Conservation (phyloP, 2,113 vertebrate genomes). For the Tragelaphus strepsiceros region DNA sequence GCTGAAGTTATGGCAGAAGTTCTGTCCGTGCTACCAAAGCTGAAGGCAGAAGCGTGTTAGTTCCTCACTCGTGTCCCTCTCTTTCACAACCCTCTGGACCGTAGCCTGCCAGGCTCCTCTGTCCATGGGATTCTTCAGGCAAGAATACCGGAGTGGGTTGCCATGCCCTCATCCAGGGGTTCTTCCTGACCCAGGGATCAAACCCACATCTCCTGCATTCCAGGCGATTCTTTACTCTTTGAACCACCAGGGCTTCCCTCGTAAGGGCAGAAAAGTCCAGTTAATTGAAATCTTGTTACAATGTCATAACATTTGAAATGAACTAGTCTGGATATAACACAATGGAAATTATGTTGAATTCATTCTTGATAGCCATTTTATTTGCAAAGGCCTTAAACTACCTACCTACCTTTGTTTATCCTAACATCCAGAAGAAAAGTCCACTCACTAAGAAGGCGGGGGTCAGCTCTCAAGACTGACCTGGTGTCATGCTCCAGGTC, state of each 20-base stretch:
- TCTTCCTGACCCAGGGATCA: background rate
- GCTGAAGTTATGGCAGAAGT: background rate
- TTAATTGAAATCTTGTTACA: background rate
- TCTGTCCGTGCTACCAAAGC: slow-evolving; percentile 12
- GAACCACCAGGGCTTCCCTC: background rate
- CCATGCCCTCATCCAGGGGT: background rate
- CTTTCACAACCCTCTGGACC: background rate
- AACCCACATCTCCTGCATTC: background rate
- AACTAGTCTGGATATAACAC: slow-evolving; percentile 10
- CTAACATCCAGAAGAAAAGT: background rate
- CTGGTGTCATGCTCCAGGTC: background rate
- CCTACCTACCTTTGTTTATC: background rate
- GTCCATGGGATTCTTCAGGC: background rate
- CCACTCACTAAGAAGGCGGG: background rate
- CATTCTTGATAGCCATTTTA: slow-evolving; percentile 7
- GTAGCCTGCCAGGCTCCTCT: background rate
- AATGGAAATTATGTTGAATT: background rate
- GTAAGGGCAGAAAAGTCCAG: slow-evolving; percentile 28
- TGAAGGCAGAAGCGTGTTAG: background rate
- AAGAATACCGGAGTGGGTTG: background rate
- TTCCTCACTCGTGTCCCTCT: background rate
- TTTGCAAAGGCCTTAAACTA: background rate
- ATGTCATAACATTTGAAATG: slow-evolving; percentile 28
- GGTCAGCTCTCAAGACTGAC: background rate
- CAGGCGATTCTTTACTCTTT: background rate